phyloP scores from a whole-genome alignment of 2,113 vertebrate species.

The Pollimyrus isidori region DNA sequence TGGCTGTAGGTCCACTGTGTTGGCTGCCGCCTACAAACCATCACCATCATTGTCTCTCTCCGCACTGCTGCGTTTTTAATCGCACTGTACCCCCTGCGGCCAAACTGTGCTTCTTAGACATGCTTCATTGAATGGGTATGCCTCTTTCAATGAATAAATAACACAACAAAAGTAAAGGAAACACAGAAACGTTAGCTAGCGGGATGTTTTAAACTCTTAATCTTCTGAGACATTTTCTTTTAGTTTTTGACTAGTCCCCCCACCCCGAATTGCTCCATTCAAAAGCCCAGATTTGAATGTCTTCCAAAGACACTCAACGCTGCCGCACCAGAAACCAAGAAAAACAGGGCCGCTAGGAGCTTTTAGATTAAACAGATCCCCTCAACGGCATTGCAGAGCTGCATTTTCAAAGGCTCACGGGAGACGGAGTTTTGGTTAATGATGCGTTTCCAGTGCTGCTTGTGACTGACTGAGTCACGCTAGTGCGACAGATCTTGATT shows the following conservation, averaged over 20 bases:
- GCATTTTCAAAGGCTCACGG: constrained; percentile 16
- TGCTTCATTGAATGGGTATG: background rate
- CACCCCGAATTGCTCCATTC: background rate
- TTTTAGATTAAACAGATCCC: constrained; percentile 23
- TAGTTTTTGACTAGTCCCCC: background rate
- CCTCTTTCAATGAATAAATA: background rate
- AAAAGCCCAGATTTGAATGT: background rate
- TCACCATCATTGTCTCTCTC: background rate
- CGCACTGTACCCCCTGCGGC: background rate
- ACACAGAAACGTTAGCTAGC: background rate
- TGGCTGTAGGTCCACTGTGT: background rate
- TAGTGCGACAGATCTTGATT: constrained; percentile 20
- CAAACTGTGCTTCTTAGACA: background rate
- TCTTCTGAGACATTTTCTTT: background rate
- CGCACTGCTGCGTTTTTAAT: background rate
- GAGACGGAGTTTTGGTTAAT: constrained; percentile 13
- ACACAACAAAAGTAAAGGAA: background rate
- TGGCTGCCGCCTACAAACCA: background rate
- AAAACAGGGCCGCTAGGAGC: constrained; percentile 1
- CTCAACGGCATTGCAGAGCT: constrained; percentile 19
- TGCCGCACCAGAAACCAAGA: background rate
- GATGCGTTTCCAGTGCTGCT: background rate
- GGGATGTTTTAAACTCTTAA: background rate
- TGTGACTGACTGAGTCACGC: constrained; percentile 9
- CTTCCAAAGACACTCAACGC: background rate